Evolutionary conservation across 92 coral and sea anemone genomes (phyloP), one percentile per base, ranked within the genome.

Genomic region (Parazoanthus darwini): DNA sequence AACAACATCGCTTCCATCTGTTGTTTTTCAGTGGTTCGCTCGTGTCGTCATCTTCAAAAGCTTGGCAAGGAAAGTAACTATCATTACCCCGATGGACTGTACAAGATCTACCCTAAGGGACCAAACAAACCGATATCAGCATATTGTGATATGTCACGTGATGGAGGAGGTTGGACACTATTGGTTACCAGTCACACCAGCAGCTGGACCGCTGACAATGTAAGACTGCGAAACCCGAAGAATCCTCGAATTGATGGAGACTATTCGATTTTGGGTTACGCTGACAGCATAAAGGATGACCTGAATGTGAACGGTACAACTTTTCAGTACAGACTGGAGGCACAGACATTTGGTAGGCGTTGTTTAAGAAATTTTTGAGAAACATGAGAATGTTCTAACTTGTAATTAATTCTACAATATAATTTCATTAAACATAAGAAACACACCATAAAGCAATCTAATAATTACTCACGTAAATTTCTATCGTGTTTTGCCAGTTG

Each of bases 151-250:
- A 89, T 89, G 91, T 35, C 91, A 50, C 89, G 91, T 48, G 89
- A 89, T 29, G 91, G 89, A 0, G 91, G 91, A 6, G 89, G 91
- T n/a, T 89, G 91, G 91, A 89, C 91, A 0, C 77, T 89, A 29
- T 43, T 89, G 75, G 89, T 89, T 44, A 89, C 89, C 16, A 84
- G 89, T 84, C 87, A 89, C 36, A 89, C 91, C 22, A 72, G 71
- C 73, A 70, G 68, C 0, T 89, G 91, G 91, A 73, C 86, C 50
- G 74, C 75, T 29, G 58, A 68, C 63, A 82, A 89, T 8, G 91
- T 89, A 10, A 6, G 14, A 20, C 72, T 82, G 38, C 35, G 86
- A 71, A 86, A 74, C 35, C 54, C 26, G 25, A 33, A 63, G 22
- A 66, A 16, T 5, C 91, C 91, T 38, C 81, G 15, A 16, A 29